These are phyloP conservation scores for Pelosia muscerda DNA, from an alignment of 2,888 invertebrate species.

Conservation along the genomic window DNA sequence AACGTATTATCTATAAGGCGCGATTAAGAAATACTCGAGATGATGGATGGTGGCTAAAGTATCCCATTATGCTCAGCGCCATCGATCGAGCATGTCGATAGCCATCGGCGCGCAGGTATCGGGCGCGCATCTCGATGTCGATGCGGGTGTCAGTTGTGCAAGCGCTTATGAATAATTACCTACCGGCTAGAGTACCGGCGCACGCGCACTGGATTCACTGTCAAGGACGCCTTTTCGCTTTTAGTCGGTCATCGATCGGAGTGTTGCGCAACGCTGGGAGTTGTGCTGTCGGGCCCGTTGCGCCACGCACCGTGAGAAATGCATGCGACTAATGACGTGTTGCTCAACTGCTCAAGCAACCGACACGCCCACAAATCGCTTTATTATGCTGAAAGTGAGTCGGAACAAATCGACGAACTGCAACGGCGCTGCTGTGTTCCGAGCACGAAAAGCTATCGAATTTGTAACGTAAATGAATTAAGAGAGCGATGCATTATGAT, in stretches of 20 bases:
- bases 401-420: constrained; percentile 61
- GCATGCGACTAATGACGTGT: constrained; percentile 63
- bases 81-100: constrained; percentile 64
- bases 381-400: constrained; percentile 74
- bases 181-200: constrained; percentile 66
- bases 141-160: constrained; percentile 64
- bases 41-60: constrained; percentile 57
- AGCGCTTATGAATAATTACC: constrained; percentile 73
- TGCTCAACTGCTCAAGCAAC: constrained; percentile 62
- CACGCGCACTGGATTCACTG: constrained; percentile 72
- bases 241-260: constrained; percentile 69
- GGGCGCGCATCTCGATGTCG: constrained; percentile 47
- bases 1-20: constrained; percentile 53
- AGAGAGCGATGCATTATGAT: too few relatives aligned
- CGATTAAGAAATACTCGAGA: constrained; percentile 58
- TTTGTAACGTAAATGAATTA: too few relatives aligned
- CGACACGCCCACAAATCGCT: constrained; percentile 67
- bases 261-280: constrained; percentile 62
- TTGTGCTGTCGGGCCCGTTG: constrained; percentile 63
- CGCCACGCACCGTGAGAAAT: constrained; percentile 56
- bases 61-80: constrained; percentile 45
- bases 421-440: constrained; percentile 45
- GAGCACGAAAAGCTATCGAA: too few relatives aligned
- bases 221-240: constrained; percentile 80
- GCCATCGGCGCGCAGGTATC: constrained; percentile 59